Evolutionary conservation across 2,888 invertebrate species (phyloP), one percentile per base, ranked within the genome.

Genomic region (Philaethria dido): DNA sequence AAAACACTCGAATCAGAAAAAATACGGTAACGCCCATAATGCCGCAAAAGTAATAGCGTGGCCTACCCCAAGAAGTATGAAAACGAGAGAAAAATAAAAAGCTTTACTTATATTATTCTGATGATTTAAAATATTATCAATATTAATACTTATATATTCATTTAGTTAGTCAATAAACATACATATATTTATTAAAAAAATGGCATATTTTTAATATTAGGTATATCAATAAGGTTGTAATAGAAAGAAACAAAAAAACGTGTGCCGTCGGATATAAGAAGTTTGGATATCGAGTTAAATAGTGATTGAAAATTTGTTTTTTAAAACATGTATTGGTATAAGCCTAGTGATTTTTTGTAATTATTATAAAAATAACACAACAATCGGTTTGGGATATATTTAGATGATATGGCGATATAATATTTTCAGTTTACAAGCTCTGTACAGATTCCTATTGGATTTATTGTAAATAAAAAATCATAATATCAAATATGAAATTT

Each of bases 391-490:
- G 13, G 2, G 11, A 13, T 39, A 39, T 39, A 13, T 13, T 39
- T 11, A 39, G 2, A 3, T 39, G 2, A 1, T 13, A 39, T 39
- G 3, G 2, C 11, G 3, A 2, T 13, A 39, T 13, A 39, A 39
- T 18, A 52, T 8, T n/a, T 2, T 0, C n/a, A n/a, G 25, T 50
- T 48, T n/a, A 16, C 16, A 52, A 2, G 16, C 16, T 33, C n/a
- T 36, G n/a, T 48, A 39, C 11, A 5, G 25, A 57, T 57, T 42
- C 42, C 42, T 57, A 42, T 57, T 39, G 42, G 39, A 57, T 20
- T 42, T 57, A 22, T 16, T 11, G 8, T 33, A 33, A 33, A 3
- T 33, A 33, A 33, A 6, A 8, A 14, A 25, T 25, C 5, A 14
- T 5, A 9, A 9, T 47, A 20, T 0, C 4, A 42, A 42, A 42